Evolutionary conservation across 2,797 vertebrate genomes (phyloP).

Genomic region (Lacerta bilineata): DNA sequence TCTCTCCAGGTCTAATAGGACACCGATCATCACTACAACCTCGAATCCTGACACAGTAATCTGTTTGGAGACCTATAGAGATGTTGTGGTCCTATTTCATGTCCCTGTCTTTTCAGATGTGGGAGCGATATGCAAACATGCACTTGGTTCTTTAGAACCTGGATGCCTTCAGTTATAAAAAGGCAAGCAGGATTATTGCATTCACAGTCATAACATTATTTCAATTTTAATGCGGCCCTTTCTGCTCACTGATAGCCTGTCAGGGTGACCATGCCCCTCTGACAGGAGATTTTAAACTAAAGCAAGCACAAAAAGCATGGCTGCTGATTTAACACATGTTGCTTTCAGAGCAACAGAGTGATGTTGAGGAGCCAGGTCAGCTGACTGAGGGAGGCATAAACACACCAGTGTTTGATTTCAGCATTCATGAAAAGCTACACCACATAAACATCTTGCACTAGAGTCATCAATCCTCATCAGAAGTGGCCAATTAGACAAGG

Average conservation of each 20-base stretch:
- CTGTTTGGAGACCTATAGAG: neutral
- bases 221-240: neutral
- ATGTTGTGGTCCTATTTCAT: neutral
- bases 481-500: neutral
- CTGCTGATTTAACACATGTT: constrained; percentile 33
- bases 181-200: neutral
- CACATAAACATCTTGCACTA: neutral
- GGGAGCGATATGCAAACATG: neutral
- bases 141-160: neutral
- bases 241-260: neutral
- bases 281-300: neutral
- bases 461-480: constrained; percentile 5
- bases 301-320: constrained; percentile 17
- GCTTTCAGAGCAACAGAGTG: neutral
- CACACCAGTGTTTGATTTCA: constrained; percentile 9
- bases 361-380: constrained; percentile 23
- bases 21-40: neutral
- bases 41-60: neutral
- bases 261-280: neutral
- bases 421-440: neutral
- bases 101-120: neutral
- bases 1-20: neutral
- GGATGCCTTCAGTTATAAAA: neutral
- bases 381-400: constrained; percentile 18
- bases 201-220: too few relatives aligned